phyloP scores from a whole-genome alignment of 2,888 invertebrate genomes.

The Hedya salicella region DNA sequence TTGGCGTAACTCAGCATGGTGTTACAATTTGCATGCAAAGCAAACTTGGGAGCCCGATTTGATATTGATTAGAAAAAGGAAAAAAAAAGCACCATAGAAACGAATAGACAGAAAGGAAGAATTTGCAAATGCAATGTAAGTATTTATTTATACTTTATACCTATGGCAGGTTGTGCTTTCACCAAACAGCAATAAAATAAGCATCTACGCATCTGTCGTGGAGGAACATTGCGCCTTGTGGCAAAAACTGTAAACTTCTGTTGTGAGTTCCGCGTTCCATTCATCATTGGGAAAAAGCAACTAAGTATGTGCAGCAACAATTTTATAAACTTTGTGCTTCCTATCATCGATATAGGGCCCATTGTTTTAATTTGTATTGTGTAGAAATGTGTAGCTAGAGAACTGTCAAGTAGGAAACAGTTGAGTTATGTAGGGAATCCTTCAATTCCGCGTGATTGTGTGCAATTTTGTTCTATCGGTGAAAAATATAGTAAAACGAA shows the following conservation, averaged over 20 bases:
- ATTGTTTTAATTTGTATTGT: conserved; percentile 1
- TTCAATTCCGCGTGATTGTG: background rate
- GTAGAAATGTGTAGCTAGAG: background rate
- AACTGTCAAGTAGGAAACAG: background rate
- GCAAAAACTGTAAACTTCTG: conserved; percentile 23
- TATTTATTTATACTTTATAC: too few relatives aligned
- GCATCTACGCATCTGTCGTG: conserved; percentile 26
- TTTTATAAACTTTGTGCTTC: conserved; percentile 18
- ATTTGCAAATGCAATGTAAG: too few relatives aligned
- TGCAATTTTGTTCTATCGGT: background rate
- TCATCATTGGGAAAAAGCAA: conserved; percentile 29
- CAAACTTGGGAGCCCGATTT: too few relatives aligned
- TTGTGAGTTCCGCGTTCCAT: conserved; percentile 37
- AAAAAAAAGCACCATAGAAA: too few relatives aligned
- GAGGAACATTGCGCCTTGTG: conserved; percentile 18
- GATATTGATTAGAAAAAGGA: too few relatives aligned
- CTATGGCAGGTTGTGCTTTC: background rate
- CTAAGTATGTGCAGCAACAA: conserved; percentile 4
- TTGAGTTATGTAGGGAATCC: background rate
- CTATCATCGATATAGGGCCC: conserved; percentile 14
- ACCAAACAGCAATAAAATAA: conserved; percentile 18
- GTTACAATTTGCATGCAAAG: too few relatives aligned
- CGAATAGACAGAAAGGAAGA: too few relatives aligned
- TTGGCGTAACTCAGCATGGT: too few relatives aligned
- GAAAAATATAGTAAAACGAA: too few relatives aligned